Base-by-base conservation (phyloP, 2,113 vertebrate genomes). In the Clupea harengus region DNA sequence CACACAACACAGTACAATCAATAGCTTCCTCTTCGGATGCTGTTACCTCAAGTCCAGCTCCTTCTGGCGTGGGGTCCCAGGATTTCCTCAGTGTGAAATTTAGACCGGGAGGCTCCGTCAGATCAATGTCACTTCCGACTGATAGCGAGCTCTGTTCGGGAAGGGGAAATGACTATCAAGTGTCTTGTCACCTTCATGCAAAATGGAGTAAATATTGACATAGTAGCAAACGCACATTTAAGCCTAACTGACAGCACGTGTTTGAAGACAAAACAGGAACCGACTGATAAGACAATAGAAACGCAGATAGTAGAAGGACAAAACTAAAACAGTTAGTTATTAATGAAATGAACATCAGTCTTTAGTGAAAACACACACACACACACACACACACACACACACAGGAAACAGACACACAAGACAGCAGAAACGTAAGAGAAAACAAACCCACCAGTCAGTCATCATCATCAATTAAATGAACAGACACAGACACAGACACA, bases 71-170 rank as follows among this genome's bases (percentile, higher is more conserved):
- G 4, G 91, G 88, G 82, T 99, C 97, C 52, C 95, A 95, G 46
- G 97, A 95, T 11, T 91, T 94, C 45, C 93, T 94, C 15, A 95
- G 83, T 3, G 95, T 93, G 85, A 93, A 92, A 11, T 93, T 93
- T 6, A 95, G 90, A 45, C 92, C 90, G 0, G 96, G 95, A 0
- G 92, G 85, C 25, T 99, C 97, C 0, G 94, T 92, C 90, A 97
- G 88, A 92, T 98, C 97, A 25, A 96, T 88, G 88, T 99, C 97
- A 49, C 97, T 99, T 85, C 96, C 96, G 81, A 97, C 92, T 6
- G 97, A 98, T 64, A 97, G 89, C 0, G 97, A 98, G 84, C 97
- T 98, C 97, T 99, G 91, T 25, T 72, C 89, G 45, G 17, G 45
- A 52, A 47, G 1, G 45, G 81, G 28, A 81, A 13, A 85, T 9